Conservation (phyloP, 2,888 invertebrate genomes). For the Diachrysia chrysitis region DNA sequence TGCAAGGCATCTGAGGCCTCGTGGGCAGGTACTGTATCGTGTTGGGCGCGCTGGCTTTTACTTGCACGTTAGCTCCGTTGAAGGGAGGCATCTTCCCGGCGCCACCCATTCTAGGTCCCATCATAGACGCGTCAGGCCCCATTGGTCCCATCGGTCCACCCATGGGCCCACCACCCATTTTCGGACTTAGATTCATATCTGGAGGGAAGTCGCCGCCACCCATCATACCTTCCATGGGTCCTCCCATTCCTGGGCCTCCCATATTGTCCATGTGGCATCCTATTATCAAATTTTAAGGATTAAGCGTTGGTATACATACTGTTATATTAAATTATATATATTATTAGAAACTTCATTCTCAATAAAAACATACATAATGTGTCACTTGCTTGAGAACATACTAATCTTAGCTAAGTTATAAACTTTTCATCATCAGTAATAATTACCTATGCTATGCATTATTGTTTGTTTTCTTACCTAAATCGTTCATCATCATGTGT, state of each 20-base stretch:
- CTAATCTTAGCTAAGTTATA: too few species aligned
- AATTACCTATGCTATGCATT: too few species aligned
- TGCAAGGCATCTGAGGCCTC: conserved; percentile 94
- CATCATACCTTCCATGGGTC: conserved; percentile 88
- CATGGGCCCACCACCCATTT: conserved; percentile 89
- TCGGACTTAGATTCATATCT: conserved; percentile 90
- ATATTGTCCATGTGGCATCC: conserved; percentile 88
- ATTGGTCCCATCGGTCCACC: conserved; percentile 87
- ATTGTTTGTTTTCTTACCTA: conserved; percentile 72
- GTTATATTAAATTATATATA: too few species aligned
- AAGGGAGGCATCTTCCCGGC: conserved; percentile 89
- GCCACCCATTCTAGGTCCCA: conserved; percentile 91
- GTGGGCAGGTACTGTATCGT: conserved; percentile 99
- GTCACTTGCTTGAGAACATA: too few species aligned
- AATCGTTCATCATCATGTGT: conserved; percentile 88
- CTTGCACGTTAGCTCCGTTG: conserved; percentile 94
- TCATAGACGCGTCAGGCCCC: conserved; percentile 90
- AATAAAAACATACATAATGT: too few species aligned
- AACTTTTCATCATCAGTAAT: too few species aligned
- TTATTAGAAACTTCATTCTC: too few species aligned
- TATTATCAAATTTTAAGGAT: conserved; percentile 45
- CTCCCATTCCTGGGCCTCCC: conserved; percentile 87
- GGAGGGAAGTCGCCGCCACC: conserved; percentile 86
- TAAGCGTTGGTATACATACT: background rate
- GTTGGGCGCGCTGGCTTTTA: conserved; percentile 98